Base-by-base conservation (phyloP, 1,140 invertebrate species). In the Chironomus tepperi region DNA sequence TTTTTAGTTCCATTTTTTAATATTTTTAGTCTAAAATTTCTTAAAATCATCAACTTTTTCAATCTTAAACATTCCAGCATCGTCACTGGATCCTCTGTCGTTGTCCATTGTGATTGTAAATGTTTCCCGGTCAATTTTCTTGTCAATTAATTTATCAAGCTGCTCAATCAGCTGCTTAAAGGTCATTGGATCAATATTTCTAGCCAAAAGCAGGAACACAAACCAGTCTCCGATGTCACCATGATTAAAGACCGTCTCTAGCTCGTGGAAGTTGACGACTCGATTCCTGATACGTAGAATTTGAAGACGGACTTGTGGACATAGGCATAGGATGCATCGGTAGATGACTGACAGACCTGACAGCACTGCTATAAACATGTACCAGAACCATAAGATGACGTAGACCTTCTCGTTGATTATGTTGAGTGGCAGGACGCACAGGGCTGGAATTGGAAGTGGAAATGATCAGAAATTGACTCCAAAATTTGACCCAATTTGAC, bases 371-470 rank as follows among this genome's bases (percentile, higher is more conserved):
- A 96, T 85, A 73, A 93, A 87, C 78, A 95, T 90, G 85, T 96
- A 96, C 94, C 94, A 97, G 85, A 96, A 96, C 95, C 95, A 97
- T 0, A 97, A 85, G 84, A 96, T 94, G 7, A 96, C 91, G 86
- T 96, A 97, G 80, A 97, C 96, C 85, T 97, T 97, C 85, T 97
- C 95, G 83, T 98, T 97, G 82, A 97, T 93, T 81, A 97, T 96
- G 84, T 90, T 92, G 47, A 96, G 79, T 0, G 94, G 93, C 75
- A 97, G 83, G 47, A 97, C 92, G 82, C 95, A 97, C 7, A 96
- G 87, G 0, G 10, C n/a, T 57, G 24, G 24, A 34, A n/a, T n/a
- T n/a, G n/a, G n/a, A n/a, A n/a, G n/a, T n/a, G n/a, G n/a, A 34
- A n/a, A 57, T 12, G n/a, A 57, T 1, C 8, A n/a, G n/a, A 57